Percentiles rank a stretch among this genome's conserved stretches.
Conservation (phyloP, 64 coral and sea anemone species). For the Actinia equina region DNA sequence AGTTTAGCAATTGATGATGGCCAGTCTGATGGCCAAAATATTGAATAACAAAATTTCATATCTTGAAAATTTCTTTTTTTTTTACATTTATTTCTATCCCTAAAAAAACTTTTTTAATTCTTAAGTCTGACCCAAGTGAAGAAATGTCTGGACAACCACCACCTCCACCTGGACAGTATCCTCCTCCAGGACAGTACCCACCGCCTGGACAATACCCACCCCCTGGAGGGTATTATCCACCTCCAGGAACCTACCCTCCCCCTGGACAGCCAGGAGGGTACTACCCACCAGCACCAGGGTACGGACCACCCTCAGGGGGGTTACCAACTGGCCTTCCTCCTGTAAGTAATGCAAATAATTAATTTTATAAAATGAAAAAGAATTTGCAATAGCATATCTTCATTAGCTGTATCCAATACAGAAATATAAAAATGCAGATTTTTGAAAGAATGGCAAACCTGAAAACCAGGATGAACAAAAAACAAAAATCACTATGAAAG, state of each 20-base stretch:
- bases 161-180: background rate
- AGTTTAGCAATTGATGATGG: no score
- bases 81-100: background rate
- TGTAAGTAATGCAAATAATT: background rate
- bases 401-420: no score
- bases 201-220: background rate
- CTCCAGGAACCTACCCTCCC: background rate
- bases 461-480: no score
- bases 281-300: slow-evolving; percentile 17
- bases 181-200: slow-evolving; percentile 5
- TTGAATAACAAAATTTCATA: no score
- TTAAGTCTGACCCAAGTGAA: background rate
- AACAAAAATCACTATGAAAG: no score
- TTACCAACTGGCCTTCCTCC: slow-evolving; percentile 16
- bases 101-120: background rate
- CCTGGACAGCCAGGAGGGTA: slow-evolving; percentile 32
- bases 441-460: no score
- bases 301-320: background rate
- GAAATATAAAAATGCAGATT: no score
- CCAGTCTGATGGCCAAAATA: no score
- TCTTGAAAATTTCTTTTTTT: background rate
- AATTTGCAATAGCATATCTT: background rate
- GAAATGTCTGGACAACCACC: background rate
- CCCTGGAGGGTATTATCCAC: background rate
- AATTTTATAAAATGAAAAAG: background rate